phyloP scores from a whole-genome alignment of 2,888 invertebrate species.

The Phyto melanocephala region DNA sequence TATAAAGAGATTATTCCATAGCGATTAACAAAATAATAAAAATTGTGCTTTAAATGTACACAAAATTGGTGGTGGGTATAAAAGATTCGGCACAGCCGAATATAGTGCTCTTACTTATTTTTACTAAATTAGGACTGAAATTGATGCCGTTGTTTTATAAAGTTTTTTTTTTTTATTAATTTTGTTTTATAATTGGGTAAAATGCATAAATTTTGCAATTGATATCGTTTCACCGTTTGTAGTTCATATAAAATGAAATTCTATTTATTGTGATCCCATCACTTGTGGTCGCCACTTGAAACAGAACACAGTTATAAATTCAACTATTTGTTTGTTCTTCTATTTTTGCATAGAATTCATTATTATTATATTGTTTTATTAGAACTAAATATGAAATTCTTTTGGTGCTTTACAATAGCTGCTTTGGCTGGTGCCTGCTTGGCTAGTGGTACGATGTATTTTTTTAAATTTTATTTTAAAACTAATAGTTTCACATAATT shows the following conservation, averaged over 20 bases:
- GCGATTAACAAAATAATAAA: too few relatives aligned
- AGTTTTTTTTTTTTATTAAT: too few relatives aligned
- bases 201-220: conserved; percentile 48
- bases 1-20: too few relatives aligned
- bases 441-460: conserved; percentile 68
- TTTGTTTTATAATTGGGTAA: conserved; percentile 23
- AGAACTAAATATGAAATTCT: conserved; percentile 40
- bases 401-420: conserved; percentile 65
- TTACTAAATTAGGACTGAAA: too few relatives aligned
- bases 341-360: background rate
- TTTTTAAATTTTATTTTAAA: too few relatives aligned
- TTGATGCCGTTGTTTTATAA: background rate
- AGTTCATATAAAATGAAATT: conserved; percentile 54
- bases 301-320: conserved; percentile 5
- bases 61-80: too few relatives aligned
- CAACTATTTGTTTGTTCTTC: background rate
- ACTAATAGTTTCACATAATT: too few relatives aligned
- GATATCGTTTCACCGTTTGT: too few relatives aligned
- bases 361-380: background rate
- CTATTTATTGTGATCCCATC: background rate
- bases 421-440: conserved; percentile 66
- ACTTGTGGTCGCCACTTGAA: conserved; percentile 3
- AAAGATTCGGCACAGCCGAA: too few relatives aligned
- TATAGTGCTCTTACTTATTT: too few relatives aligned
- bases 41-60: too few relatives aligned